A percentile compares a stretch with the other conserved stretches of the same genome.
Conservation (phyloP, 23 tunicate species). For the Trididemnum clinides region DNA sequence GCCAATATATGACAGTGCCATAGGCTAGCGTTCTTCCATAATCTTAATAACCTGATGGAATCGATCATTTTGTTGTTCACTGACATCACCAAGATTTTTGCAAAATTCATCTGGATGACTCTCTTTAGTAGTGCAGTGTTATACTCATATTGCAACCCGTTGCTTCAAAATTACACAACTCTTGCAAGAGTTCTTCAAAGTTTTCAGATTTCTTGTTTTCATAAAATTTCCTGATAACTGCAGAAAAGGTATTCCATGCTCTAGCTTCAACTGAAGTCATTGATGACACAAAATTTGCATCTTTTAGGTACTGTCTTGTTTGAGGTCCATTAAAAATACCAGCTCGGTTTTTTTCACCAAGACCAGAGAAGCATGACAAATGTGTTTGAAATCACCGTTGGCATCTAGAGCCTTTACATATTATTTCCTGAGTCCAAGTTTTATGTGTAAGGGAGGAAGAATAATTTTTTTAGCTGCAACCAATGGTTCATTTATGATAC, state of each 20-base stretch:
- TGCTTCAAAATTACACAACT: conserved; percentile 18
- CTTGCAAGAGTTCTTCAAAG: neutral
- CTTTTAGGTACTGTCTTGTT: conserved; percentile 13
- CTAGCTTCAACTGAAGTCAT: too few species aligned
- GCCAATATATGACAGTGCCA: neutral
- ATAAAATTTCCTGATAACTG: conserved; percentile 11
- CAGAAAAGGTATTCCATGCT: too few species aligned
- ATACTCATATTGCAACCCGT: neutral
- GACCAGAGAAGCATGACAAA: neutral
- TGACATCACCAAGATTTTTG: conserved; percentile 18
- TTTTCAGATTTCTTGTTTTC: conserved; percentile 1
- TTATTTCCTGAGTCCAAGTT: conserved; percentile 12
- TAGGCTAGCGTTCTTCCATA: neutral
- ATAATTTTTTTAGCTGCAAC: conserved; percentile 7
- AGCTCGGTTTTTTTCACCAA: conserved; percentile 6
- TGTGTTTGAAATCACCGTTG: neutral
- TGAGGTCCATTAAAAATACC: neutral
- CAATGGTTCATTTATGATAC: conserved; percentile 2
- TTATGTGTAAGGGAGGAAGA: conserved; percentile 27
- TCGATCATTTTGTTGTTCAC: neutral
- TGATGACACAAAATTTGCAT: neutral
- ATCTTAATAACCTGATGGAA: conserved; percentile 5
- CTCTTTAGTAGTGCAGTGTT: conserved; percentile 3
- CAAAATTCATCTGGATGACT: conserved; percentile 8
- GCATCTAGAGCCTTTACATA: neutral